Percentiles rank a stretch among this genome's conserved stretches.
phyloP scores from a whole-genome alignment of 2,797 vertebrate genomes.

The Oreochromis grahami region DNA sequence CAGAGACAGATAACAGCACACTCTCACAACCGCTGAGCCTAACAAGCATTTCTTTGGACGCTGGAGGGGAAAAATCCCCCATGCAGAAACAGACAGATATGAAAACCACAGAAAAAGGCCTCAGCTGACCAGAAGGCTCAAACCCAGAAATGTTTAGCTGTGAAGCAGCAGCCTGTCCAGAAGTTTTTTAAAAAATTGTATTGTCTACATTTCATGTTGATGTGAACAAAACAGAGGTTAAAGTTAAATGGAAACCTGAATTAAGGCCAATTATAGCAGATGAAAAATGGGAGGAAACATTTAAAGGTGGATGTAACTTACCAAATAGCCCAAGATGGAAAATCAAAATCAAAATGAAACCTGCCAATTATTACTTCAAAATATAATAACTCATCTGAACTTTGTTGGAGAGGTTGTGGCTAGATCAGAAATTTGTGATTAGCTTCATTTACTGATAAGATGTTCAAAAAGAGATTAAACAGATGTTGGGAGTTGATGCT shows the following conservation, averaged over 20 bases:
- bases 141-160: neutral
- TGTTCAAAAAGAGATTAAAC: neutral
- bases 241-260: neutral
- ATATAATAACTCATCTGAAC: neutral
- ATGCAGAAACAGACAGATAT: neutral
- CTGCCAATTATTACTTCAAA: neutral
- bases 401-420: neutral
- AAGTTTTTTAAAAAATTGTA: neutral
- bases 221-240: neutral
- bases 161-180: neutral
- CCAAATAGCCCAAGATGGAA: neutral
- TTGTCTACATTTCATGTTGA: neutral
- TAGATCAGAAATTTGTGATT: neutral
- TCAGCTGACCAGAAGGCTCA: neutral
- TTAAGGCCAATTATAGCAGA: neutral
- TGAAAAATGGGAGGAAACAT: neutral
- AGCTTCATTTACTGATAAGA: neutral
- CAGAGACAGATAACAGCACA: neutral
- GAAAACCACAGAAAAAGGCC: neutral
- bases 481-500: neutral
- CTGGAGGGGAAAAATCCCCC: neutral
- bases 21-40: neutral
- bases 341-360: neutral
- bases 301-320: neutral
- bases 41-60: neutral